Conservation (phyloP, 2,888 invertebrate genomes). For the Lacanobia wlatinum region DNA sequence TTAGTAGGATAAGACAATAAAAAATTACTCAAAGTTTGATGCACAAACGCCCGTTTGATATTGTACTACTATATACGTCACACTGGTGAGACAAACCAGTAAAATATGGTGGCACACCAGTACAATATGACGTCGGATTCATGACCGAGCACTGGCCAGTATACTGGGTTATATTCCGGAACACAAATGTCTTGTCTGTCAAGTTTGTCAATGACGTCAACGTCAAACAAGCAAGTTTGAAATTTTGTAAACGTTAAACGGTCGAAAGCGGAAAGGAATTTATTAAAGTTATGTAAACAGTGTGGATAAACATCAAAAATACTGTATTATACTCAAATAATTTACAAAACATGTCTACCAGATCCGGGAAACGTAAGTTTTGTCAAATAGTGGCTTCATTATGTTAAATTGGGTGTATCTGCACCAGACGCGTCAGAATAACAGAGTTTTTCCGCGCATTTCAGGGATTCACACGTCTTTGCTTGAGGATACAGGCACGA, state of each 20-base stretch:
- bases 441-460: constrained; percentile 55
- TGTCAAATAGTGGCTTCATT: constrained; percentile 1
- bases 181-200: neutral
- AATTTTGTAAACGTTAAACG: constrained; percentile 72
- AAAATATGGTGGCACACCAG: no score
- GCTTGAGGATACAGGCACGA: constrained; percentile 63
- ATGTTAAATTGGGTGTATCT: neutral
- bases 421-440: constrained; percentile 7
- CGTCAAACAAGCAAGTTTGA: constrained; percentile 60
- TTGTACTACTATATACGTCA: no score
- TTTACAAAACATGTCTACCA: constrained; percentile 80
- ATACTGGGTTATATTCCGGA: no score
- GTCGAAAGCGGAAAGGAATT: constrained; percentile 48
- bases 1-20: no score
- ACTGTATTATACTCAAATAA: constrained; percentile 7
- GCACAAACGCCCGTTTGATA: no score
- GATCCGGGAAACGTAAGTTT: constrained; percentile 86
- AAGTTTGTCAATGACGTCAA: constrained; percentile 24
- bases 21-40: no score
- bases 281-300: constrained; percentile 58
- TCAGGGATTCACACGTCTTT: constrained; percentile 80
- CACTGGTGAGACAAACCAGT: no score
- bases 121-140: no score
- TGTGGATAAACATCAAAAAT: constrained; percentile 34
- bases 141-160: no score